Base-by-base conservation (phyloP, 2,888 invertebrate species). In the Eupithecia insigniata region DNA sequence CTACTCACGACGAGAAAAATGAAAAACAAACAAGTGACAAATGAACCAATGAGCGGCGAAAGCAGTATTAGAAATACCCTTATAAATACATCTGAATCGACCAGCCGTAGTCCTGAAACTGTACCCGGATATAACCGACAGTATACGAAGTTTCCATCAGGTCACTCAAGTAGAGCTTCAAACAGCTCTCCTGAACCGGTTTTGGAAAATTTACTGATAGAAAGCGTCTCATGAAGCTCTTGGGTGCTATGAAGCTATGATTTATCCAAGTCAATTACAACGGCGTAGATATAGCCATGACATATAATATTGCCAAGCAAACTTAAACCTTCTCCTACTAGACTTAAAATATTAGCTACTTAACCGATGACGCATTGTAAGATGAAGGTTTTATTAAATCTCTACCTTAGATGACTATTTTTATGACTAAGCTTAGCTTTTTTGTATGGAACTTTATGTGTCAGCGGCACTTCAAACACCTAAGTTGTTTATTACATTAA, bases 401-500 rank as follows among this genome's bases (percentile, higher is more conserved):
- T 60, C 60, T 58, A 58, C 16, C 22, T 58, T 58, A 58, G 34
- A n/a, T 22, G 14, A 36, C 36, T 34, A 64, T 34, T 64, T 62
- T 36, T 64, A 36, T 34, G 36, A 26, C 34, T 64, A 3, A 62
- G n/a, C 32, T 64, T 39, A 36, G 64, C 28, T 26, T 64, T 36
- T 64, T 64, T 64, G n/a, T 34, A 68, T 26, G 26, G 5, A 55
- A 55, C 55, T 55, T 51, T 51, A 51, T 51, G 51, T 22, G 28
- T 30, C 26, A 34, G 61, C 32, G 61, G 51, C 66, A n/a, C 51
- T 62, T 69, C 22, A 68, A 77, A 70, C 66, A 70, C 67, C 66
- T 68, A 43, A 36, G 64, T 77, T 77, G 69, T 71, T 74, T 71
- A 67, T 75, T 66, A 72, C 70, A 74, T 76, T 78, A 79, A 79